These are phyloP conservation scores for Blera fallax DNA, from an alignment of 2,888 invertebrate genomes.

Conservation along the genomic window DNA sequence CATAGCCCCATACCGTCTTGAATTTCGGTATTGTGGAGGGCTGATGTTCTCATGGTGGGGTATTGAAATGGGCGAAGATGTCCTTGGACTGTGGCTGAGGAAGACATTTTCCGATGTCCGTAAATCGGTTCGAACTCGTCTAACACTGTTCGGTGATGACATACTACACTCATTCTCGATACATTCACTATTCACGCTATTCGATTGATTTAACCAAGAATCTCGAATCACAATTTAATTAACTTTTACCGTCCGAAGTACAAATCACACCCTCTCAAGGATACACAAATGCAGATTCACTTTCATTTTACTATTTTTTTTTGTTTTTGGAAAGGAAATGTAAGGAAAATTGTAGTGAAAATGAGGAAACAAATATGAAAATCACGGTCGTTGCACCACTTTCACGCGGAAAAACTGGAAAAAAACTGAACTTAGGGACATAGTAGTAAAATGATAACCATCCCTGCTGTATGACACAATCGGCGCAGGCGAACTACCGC, in stretches of 20 bases:
- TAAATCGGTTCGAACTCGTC: conserved; percentile 81
- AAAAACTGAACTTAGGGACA: conserved; percentile 10
- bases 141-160: conserved; percentile 78
- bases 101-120: conserved; percentile 81
- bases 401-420: conserved; percentile 1
- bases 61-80: conserved; percentile 72
- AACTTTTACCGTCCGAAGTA: neutral
- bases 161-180: conserved; percentile 64
- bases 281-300: conserved; percentile 7
- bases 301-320: conserved; percentile 24
- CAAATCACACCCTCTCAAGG: neutral
- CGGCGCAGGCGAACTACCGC: conserved; percentile 65
- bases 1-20: conserved; percentile 58
- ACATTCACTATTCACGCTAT: conserved; percentile 44
- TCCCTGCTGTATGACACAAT: conserved; percentile 73
- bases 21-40: conserved; percentile 54
- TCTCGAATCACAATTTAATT: no score
- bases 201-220: conserved; percentile 10
- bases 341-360: neutral
- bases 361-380: neutral
- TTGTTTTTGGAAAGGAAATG: neutral
- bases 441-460: conserved; percentile 32
- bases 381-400: conserved; percentile 17
- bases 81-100: conserved; percentile 74
- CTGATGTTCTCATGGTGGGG: conserved; percentile 37